Conservation (phyloP, 2,113 vertebrate species). For the Eulacestoma nigropectus region DNA sequence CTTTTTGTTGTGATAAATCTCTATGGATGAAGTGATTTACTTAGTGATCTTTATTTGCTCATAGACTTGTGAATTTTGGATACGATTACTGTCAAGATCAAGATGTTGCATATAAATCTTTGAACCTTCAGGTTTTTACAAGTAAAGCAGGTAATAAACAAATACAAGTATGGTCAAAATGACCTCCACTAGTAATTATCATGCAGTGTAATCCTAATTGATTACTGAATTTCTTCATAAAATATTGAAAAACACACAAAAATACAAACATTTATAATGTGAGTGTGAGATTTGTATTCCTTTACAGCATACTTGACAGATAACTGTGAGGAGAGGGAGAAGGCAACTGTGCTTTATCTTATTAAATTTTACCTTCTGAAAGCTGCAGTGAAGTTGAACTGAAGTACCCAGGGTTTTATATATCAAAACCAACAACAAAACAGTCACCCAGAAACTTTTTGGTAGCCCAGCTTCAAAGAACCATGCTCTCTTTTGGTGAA, state of each 20-base stretch:
- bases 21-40: neutral
- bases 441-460: neutral
- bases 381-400: neutral
- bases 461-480: neutral
- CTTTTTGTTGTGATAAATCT: neutral
- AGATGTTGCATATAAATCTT: slow-evolving; percentile 51
- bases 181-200: neutral
- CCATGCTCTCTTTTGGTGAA: neutral
- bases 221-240: neutral
- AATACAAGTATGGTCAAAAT: neutral
- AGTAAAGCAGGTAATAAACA: slow-evolving; percentile 78
- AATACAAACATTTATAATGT: neutral
- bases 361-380: neutral
- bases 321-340: neutral
- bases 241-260: neutral
- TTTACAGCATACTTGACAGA: neutral
- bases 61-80: slow-evolving; percentile 87
- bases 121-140: slow-evolving; percentile 83
- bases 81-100: slow-evolving; percentile 72
- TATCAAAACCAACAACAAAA: neutral
- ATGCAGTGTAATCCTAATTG: neutral
- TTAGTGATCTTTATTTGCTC: slow-evolving; percentile 4
- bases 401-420: neutral
- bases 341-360: neutral
- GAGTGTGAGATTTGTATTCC: neutral